Evolutionary conservation across 2,113 vertebrate genomes (phyloP), one percentile per base, ranked within the genome.

Genomic region (Proterorhinus semilunaris): DNA sequence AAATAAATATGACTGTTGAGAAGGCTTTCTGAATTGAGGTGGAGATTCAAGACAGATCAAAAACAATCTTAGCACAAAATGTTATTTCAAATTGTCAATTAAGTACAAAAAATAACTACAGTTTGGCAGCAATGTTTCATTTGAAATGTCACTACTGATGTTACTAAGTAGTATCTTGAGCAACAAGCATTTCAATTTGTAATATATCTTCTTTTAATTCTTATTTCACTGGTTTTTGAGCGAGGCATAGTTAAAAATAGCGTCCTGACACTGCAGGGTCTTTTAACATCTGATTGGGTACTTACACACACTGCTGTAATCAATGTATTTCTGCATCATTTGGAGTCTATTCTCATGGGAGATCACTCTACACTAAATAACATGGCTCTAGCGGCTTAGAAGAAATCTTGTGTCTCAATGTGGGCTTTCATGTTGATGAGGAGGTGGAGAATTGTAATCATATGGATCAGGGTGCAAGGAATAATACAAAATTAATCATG

Each of bases 241-340:
- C 76, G 59, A 71, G 53, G 53, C 57, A 11, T 10, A 69, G 72
- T 69, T 87, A 83, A 86, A 88, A 86, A 87, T 86, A 88, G 75
- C 63, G 79, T 8, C 8, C 17, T 74, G 71, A 68, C 50, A 84
- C 83, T 73, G 70, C 47, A 70, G 79, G 83, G 81, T 81, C 70
- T 78, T 80, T 70, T 78, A 82, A 79, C 84, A 78, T 86, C 74
- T 79, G 76, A 83, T 77, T 86, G 70, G 68, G 50, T 70, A 65
- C 67, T 49, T 61, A 55, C 54, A 67, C 69, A 69, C 54, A 43
- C 15, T 67, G 65, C 43, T 68, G 46, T 78, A 80, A 85, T 88
- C 77, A 78, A 73, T 85, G 71, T 84, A 72, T 82, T 85, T 84
- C 85, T 79, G 74, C 68, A 76, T 85, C 75, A 87, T 75, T 84